These are phyloP conservation scores for Saccostrea echinata DNA, from an alignment of 1,140 invertebrate genomes.

Conservation along the genomic window DNA sequence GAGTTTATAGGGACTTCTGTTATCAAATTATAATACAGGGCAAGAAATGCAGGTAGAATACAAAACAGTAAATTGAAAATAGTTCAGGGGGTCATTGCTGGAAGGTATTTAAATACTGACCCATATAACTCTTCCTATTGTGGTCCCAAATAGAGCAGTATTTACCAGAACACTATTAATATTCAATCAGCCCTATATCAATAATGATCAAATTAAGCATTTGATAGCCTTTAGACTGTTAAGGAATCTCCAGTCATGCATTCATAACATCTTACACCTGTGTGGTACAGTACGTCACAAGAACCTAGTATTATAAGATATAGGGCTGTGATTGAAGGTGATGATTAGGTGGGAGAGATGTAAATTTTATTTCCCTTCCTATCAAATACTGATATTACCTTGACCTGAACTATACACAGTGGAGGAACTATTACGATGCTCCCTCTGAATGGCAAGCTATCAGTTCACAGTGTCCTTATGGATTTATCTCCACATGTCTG, in stretches of 20 bases:
- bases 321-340: neutral
- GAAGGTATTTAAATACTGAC: neutral
- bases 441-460: neutral
- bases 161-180: neutral
- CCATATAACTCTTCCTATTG: neutral
- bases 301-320: neutral
- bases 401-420: neutral
- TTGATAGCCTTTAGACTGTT: neutral
- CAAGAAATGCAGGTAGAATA: too few species aligned
- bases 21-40: too few species aligned
- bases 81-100: neutral
- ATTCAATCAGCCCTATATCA: neutral
- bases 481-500: neutral
- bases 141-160: neutral
- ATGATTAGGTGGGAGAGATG: slow-evolving; percentile 1
- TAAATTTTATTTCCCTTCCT: slow-evolving; percentile 5
- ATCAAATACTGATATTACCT: neutral
- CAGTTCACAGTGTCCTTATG: neutral
- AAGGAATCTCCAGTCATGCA: neutral
- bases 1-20: too few species aligned
- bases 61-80: neutral
- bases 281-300: neutral
- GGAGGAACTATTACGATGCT: neutral
- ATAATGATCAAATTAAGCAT: neutral
- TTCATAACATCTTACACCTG: neutral